phyloP scores from a whole-genome alignment of 2,113 vertebrate genomes.

The Jacana jacana region DNA sequence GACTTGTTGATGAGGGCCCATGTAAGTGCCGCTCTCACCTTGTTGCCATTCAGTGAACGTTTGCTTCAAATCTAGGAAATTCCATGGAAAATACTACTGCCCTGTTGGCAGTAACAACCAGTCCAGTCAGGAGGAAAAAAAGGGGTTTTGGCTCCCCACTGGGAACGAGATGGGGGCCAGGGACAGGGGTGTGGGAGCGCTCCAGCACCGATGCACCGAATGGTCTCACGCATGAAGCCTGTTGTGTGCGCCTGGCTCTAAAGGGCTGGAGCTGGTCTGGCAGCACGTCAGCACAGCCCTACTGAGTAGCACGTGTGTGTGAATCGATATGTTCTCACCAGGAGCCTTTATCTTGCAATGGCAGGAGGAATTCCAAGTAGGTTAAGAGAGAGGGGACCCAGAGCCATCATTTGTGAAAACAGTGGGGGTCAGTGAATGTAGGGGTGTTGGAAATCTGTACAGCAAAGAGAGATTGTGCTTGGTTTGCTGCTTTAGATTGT shows the following conservation, averaged over 20 bases:
- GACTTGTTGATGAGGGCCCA: background rate
- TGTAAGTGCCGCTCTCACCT: background rate
- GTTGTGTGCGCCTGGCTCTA: background rate
- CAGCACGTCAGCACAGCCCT: background rate
- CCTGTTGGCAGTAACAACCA: background rate
- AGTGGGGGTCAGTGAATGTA: background rate
- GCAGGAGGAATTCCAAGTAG: background rate
- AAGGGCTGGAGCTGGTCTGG: background rate
- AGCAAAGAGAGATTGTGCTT: background rate
- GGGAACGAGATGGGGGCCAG: background rate
- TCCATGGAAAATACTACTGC: background rate
- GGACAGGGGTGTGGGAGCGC: rapidly evolving
- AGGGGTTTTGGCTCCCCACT: background rate
- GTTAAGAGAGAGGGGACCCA: background rate
- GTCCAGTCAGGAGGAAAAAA: background rate
- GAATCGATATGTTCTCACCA: background rate
- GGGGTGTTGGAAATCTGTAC: background rate
- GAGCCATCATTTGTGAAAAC: background rate
- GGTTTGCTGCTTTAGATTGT: background rate
- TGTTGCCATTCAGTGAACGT: background rate
- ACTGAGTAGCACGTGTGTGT: rapidly evolving
- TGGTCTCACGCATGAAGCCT: background rate
- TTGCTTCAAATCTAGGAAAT: background rate
- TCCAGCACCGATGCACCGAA: background rate
- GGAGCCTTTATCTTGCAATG: background rate